These are phyloP conservation scores for Danionella cerebrum DNA, from an alignment of 2,113 vertebrate species.

Conservation along the genomic window DNA sequence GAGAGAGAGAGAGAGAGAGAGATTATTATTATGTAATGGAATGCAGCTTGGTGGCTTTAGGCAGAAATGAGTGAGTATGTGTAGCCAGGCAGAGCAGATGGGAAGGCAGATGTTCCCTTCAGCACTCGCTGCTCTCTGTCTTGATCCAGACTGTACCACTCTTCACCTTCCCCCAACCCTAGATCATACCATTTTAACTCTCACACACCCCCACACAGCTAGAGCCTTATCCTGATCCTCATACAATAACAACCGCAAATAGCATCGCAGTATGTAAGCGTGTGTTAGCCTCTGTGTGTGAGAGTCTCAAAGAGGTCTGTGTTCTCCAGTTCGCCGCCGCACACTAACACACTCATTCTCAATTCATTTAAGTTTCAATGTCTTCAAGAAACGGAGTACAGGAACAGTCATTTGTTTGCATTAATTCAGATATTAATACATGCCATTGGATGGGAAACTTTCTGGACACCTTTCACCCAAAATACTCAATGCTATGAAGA, in stretches of 20 bases:
- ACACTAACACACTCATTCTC: neutral
- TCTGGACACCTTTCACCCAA: no score
- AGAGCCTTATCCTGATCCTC: neutral
- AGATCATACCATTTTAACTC: constrained; percentile 1
- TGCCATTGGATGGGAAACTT: no score
- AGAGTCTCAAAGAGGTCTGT: constrained; percentile 1
- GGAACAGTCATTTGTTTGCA: no score
- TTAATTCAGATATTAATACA: no score
- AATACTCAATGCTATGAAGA: no score
- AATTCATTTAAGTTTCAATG: neutral
- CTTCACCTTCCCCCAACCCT: neutral
- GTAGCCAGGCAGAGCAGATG: constrained; percentile 26
- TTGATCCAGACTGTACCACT: neutral
- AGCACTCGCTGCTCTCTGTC: neutral
- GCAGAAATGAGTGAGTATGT: neutral
- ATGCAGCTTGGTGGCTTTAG: constrained; percentile 36
- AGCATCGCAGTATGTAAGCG: neutral
- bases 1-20: constrained; percentile 6
- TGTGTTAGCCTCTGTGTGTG: neutral
- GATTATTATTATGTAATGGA: constrained; percentile 55
- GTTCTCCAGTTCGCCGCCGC: constrained; percentile 14
- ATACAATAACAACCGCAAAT: neutral
- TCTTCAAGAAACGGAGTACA: neutral
- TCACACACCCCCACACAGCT: no score
- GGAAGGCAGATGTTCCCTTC: constrained; percentile 25